Evolutionary conservation across 2,797 vertebrate species (phyloP).

Genomic region (Characodon lateralis): DNA sequence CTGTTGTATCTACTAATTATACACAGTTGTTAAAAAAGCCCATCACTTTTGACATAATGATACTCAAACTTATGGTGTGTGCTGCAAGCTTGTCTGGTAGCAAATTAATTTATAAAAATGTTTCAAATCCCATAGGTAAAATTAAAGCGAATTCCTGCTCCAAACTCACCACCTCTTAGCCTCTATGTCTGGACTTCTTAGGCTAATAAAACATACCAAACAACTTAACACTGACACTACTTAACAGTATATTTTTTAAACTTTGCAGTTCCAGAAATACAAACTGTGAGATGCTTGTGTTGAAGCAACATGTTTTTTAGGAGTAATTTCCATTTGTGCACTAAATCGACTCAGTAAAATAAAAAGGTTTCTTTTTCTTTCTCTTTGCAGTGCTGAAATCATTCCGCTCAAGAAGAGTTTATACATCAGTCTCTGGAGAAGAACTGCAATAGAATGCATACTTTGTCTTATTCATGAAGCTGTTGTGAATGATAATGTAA

Average conservation of each 20-base stretch:
- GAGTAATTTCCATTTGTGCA: neutral
- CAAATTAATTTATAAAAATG: too few species aligned
- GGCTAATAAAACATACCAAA: too few species aligned
- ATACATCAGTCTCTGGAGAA: conserved; percentile 41
- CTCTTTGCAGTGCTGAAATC: conserved; percentile 16
- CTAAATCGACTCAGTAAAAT: neutral
- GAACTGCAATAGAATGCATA: conserved; percentile 34
- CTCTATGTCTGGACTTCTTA: too few species aligned
- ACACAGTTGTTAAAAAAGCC: neutral
- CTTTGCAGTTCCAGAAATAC: neutral
- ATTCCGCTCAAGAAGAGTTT: conserved; percentile 45
- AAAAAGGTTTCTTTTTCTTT: neutral
- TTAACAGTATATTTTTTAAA: too few species aligned
- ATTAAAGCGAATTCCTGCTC: too few species aligned
- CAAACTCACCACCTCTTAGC: too few species aligned
- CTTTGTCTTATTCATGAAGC: conserved; percentile 42
- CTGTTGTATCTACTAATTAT: too few species aligned
- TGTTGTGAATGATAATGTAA: conserved; percentile 53
- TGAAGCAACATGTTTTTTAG: neutral
- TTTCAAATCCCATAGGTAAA: too few species aligned
- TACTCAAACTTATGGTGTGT: too few species aligned
- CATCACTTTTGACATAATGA: too few species aligned
- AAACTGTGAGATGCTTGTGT: neutral
- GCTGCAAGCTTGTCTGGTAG: too few species aligned
- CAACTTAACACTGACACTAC: too few species aligned